Conservation (phyloP, 2,113 vertebrate species). For the Phalacrocorax pelagicus region DNA sequence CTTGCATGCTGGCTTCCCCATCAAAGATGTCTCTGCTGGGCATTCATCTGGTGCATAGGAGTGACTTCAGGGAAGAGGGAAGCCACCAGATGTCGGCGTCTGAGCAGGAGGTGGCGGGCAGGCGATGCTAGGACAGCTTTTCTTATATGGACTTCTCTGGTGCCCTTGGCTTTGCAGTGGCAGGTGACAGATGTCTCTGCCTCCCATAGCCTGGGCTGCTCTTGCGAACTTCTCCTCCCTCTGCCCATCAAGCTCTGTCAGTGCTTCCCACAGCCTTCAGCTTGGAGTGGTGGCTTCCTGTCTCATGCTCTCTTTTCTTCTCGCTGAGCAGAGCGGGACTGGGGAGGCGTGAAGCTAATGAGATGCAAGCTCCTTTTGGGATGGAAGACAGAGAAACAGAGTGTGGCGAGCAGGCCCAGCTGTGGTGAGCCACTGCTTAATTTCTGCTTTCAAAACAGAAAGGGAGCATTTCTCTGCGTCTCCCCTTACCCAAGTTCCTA, state of each 20-base stretch:
- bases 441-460: background rate
- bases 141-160: background rate
- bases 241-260: background rate
- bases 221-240: background rate
- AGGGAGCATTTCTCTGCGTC: background rate
- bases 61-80: background rate
- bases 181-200: background rate
- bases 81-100: background rate
- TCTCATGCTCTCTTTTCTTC: background rate
- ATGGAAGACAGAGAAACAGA: background rate
- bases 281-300: background rate
- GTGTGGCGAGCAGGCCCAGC: background rate
- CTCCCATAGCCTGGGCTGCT: background rate
- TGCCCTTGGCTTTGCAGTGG: background rate
- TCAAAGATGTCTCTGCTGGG: background rate
- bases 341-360: background rate
- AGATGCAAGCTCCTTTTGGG: background rate
- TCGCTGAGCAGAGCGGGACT: background rate
- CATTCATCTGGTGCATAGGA: background rate
- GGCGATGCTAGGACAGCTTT: background rate
- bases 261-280: conserved; percentile 24
- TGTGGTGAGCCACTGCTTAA: background rate
- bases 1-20: background rate
- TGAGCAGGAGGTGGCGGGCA: background rate
- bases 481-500: background rate